Evolutionary conservation across 2,113 vertebrate species (phyloP).

Genomic region (Sceloporus undulatus): DNA sequence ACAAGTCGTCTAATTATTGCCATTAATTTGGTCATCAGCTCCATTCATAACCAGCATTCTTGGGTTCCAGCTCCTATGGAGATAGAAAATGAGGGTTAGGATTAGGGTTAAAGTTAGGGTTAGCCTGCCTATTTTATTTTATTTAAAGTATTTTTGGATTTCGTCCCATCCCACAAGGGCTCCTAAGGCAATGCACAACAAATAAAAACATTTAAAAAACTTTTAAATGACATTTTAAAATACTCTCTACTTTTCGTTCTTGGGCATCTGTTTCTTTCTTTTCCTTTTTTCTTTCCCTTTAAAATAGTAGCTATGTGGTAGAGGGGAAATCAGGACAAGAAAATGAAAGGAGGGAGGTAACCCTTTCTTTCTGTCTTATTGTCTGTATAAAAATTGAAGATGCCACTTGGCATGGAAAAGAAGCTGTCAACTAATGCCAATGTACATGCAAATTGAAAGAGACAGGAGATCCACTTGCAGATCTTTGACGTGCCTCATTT

Average conservation of each 20-base stretch:
- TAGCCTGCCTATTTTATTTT: too few species aligned
- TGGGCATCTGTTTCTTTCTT: background rate
- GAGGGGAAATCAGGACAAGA: background rate
- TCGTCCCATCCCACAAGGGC: too few species aligned
- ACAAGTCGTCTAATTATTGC: constrained; percentile 44
- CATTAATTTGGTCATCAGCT: constrained; percentile 37
- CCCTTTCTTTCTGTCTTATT: too few species aligned
- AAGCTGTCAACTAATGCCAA: background rate
- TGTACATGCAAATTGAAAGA: background rate
- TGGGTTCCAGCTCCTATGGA: background rate
- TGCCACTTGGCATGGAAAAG: background rate
- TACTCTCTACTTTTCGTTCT: too few species aligned
- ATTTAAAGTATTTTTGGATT: too few species aligned
- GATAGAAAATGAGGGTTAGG: background rate
- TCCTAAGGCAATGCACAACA: too few species aligned
- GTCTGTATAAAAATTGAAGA: background rate
- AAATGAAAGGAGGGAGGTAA: background rate
- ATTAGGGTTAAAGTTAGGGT: too few species aligned
- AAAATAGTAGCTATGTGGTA: background rate
- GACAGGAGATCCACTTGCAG: background rate
- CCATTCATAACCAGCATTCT: constrained; percentile 20
- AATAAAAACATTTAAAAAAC: background rate
- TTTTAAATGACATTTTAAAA: too few species aligned
- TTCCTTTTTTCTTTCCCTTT: background rate
- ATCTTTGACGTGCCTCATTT: background rate